Percentiles rank a stretch among this genome's conserved stretches.
These are phyloP conservation scores for Trinorchestia longiramus DNA, from an alignment of 1,140 invertebrate genomes.

Conservation along the genomic window DNA sequence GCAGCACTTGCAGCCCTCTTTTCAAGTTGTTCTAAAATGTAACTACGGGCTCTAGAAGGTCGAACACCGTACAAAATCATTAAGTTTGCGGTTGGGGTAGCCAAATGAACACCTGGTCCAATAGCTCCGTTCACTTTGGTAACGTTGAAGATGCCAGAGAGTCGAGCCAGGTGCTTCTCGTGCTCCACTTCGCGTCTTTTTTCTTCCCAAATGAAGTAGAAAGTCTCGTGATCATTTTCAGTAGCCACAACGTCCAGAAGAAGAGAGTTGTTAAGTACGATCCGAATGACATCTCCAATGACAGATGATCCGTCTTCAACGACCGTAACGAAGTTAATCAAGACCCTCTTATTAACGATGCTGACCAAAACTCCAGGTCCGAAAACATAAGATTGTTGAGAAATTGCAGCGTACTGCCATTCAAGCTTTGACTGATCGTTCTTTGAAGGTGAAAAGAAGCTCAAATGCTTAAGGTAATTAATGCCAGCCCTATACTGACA, in stretches of 20 bases:
- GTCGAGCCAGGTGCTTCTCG: conserved; percentile 81
- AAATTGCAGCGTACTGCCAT: conserved; percentile 65
- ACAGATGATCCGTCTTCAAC: conserved; percentile 82
- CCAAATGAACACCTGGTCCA: conserved; percentile 82
- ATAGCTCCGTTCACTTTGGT: conserved; percentile 73
- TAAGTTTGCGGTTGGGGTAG: conserved; percentile 88
- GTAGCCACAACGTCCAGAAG: conserved; percentile 85
- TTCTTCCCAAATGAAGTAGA: conserved; percentile 71
- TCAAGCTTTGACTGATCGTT: conserved; percentile 58
- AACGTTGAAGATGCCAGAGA: conserved; percentile 90
- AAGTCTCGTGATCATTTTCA: conserved; percentile 76
- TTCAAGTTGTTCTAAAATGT: conserved; percentile 88
- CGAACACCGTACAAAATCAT: conserved; percentile 92
- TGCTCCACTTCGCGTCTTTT: conserved; percentile 60
- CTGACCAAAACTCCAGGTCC: conserved; percentile 72
- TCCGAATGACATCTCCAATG: conserved; percentile 90
- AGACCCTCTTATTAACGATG: conserved; percentile 72
- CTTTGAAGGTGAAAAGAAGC: conserved; percentile 66
- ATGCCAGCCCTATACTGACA: conserved; percentile 64
- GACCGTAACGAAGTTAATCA: conserved; percentile 80
- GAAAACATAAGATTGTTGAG: conserved; percentile 79
- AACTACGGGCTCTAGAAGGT: conserved; percentile 79
- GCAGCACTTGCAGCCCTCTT: conserved; percentile 84
- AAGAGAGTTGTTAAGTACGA: conserved; percentile 92
- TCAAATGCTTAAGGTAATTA: conserved; percentile 63